Evolutionary conservation across 1,140 invertebrate genomes (phyloP).

Genomic region (Arctopsyche grandis): DNA sequence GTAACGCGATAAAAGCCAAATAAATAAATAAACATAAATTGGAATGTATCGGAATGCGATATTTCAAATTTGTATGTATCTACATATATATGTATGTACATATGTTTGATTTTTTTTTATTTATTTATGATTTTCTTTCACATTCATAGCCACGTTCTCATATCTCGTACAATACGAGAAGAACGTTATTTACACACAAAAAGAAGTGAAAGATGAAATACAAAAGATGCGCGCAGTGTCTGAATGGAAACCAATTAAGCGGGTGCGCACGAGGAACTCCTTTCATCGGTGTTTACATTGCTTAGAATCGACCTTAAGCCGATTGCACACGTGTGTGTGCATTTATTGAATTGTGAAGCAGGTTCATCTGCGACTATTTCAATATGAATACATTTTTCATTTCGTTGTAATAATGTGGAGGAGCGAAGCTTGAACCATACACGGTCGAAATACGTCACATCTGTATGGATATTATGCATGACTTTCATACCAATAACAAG

Average conservation of each 20-base stretch:
- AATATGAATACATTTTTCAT: too few species aligned
- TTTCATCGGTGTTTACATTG: constrained; percentile 6
- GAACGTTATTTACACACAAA: too few species aligned
- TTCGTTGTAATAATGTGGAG: not conserved
- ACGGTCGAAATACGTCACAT: too few species aligned
- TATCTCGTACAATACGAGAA: not conserved
- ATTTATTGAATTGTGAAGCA: not conserved
- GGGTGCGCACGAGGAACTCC: not conserved
- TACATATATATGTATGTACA: too few species aligned
- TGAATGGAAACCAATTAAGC: constrained; percentile 22
- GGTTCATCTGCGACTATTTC: constrained; percentile 1
- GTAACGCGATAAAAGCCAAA: not conserved
- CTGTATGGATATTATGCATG: too few species aligned
- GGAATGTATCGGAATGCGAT: not conserved
- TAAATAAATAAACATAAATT: not conserved
- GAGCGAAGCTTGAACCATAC: not conserved
- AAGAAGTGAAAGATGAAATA: not conserved
- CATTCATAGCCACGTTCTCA: not conserved
- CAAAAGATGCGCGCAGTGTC: not conserved
- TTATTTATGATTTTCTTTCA: too few species aligned
- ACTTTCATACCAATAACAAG: too few species aligned
- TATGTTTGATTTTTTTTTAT: too few species aligned
- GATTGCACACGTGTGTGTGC: too few species aligned
- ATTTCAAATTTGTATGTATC: too few species aligned
- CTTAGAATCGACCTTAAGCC: not conserved